These are phyloP conservation scores for Bothrops jararaca DNA, from an alignment of 2,113 vertebrate genomes.

Conservation along the genomic window DNA sequence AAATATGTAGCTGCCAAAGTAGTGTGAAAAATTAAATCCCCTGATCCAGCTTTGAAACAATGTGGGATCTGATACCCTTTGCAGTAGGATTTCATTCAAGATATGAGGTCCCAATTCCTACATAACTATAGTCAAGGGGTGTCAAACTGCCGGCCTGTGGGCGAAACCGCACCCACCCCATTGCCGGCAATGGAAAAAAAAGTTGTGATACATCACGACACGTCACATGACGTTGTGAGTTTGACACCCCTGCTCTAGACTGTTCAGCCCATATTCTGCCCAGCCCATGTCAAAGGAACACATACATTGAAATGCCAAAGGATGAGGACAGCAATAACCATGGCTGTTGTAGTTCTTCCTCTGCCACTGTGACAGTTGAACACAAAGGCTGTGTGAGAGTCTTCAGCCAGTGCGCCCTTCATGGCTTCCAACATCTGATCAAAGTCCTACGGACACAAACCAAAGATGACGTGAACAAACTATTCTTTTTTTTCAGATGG, in stretches of 20 bases:
- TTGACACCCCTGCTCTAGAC: neutral
- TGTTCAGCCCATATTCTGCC: neutral
- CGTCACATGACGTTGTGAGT: too few relatives aligned
- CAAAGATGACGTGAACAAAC: neutral
- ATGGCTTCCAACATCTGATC: constrained; percentile 82
- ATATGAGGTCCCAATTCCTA: neutral
- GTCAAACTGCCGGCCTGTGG: too few relatives aligned
- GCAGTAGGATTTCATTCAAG: neutral
- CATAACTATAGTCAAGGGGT: neutral
- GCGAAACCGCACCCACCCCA: too few relatives aligned
- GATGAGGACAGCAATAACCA: constrained; percentile 85
- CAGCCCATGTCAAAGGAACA: neutral
- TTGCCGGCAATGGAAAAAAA: too few relatives aligned
- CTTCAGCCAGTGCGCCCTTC: constrained; percentile 78
- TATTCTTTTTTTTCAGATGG: neutral
- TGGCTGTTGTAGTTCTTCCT: constrained; percentile 87
- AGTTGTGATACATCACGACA: too few relatives aligned
- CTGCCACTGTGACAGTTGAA: constrained; percentile 91
- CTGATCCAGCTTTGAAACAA: neutral
- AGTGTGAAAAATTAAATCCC: neutral
- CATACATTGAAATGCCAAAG: constrained; percentile 92
- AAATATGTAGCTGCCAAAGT: neutral
- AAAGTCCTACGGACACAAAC: constrained; percentile 76
- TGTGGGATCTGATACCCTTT: neutral
- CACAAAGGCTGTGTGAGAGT: constrained; percentile 81